Evolutionary conservation across 2,797 vertebrate species (phyloP), one percentile per base, ranked within the genome.

Genomic region (Melanitta fusca): DNA sequence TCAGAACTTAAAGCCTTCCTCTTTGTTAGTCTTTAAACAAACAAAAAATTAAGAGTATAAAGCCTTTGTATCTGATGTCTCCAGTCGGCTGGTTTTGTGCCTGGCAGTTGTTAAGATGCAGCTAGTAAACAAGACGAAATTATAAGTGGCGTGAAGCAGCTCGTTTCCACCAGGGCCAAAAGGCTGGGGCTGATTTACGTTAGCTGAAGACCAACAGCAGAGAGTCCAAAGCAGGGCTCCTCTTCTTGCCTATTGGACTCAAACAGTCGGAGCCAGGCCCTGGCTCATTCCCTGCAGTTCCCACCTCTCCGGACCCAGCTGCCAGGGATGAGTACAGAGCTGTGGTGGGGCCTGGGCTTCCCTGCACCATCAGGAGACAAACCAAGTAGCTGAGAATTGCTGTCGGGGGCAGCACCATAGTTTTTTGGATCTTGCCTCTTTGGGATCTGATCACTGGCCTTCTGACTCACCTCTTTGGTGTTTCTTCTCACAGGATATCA

Each of bases 121-220:
- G 80, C 78, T 79, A 86, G 77, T 89, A 89, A 90, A 91, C 47
- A 82, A 58, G 85, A 95, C 56, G 49, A 80, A 94, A 39, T 61
- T 71, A 47, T 53, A 93, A 95, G 80, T 74, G 84, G 34, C 51
- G 66, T 69, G 69, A 93, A 95, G 93, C 80, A 71, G 54, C 90
- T 85, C 32, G 1, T 87, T 91, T 79, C 85, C 66, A 75, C 65
- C 32, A 57, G 73, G 58, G 86, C 72, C 57, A 66, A 81, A 53
- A 89, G 80, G 80, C 79, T 15, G 62, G 8, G 49, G 90, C 49
- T 91, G 85, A 85, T 89, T 80, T 91, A 77, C 36, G 28, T 80
- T 28, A 89, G 47, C 85, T 92, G 87, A 80, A 83, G 75, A 92
- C 80, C n/a, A 87, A n/a, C 61, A 53, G 6, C 0, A 0, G 53